phyloP scores from a whole-genome alignment of 2,888 invertebrate genomes.

The Andrena flavipes region DNA sequence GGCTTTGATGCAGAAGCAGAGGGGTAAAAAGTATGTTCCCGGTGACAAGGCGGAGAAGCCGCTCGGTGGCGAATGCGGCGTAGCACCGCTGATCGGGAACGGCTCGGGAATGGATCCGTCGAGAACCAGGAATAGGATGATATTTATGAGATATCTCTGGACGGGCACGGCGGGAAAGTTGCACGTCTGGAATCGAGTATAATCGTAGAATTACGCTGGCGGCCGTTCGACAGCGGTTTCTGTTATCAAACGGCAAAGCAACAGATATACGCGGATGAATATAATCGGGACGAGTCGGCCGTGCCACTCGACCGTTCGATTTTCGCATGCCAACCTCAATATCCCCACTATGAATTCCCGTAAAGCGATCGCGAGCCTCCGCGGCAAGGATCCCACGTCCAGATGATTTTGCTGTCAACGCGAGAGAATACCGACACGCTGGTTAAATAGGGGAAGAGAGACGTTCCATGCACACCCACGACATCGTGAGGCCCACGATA shows the following conservation, averaged over 20 bases:
- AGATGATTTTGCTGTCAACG: not conserved
- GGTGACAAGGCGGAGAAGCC: constrained; percentile 16
- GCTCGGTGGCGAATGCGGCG: no score
- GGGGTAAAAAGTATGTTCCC: not conserved
- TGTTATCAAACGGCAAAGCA: constrained; percentile 45
- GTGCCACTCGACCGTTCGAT: constrained; percentile 60
- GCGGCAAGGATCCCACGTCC: not conserved
- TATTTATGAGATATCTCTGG: constrained; percentile 17
- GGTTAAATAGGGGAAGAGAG: constrained; percentile 13
- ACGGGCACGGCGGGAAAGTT: constrained; percentile 47
- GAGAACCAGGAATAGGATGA: constrained; percentile 3
- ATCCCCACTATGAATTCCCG: constrained; percentile 28
- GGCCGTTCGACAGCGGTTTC: constrained; percentile 30
- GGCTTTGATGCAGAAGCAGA: constrained; percentile 35
- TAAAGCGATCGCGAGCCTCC: not conserved
- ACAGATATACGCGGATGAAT: constrained; percentile 10
- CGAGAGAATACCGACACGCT: not conserved
- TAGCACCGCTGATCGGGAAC: constrained; percentile 13
- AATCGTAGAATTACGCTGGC: constrained; percentile 10
- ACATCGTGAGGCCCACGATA: constrained; percentile 39
- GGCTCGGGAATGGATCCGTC: constrained; percentile 41
- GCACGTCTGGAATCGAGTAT: not conserved
- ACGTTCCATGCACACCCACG: constrained; percentile 43
- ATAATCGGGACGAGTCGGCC: constrained; percentile 35
- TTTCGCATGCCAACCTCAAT: constrained; percentile 43